Evolutionary conservation across 1,140 invertebrate genomes (phyloP).

Genomic region (Philaenus spumarius): DNA sequence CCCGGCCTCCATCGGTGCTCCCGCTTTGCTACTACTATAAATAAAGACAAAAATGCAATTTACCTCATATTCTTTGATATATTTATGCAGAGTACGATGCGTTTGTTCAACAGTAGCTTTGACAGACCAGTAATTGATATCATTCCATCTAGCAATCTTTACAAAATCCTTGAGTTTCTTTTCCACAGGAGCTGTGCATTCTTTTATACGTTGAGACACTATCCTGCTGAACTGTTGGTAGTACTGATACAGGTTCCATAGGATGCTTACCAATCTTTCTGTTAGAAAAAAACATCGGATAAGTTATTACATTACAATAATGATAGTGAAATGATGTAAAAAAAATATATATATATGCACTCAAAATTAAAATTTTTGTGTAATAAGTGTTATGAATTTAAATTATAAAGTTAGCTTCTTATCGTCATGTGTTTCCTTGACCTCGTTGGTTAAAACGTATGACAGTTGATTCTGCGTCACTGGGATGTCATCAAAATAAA

Average conservation of each 20-base stretch:
- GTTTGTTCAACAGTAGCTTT: slow-evolving; percentile 81
- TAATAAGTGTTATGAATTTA: no score
- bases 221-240: slow-evolving; percentile 69
- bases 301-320: no score
- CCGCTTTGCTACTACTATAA: no score
- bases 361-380: no score
- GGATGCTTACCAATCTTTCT: slow-evolving; percentile 54
- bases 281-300: slow-evolving; percentile 31
- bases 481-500: no score
- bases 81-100: slow-evolving; percentile 79
- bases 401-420: no score
- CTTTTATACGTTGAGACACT: slow-evolving; percentile 56
- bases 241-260: slow-evolving; percentile 84
- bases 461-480: no score
- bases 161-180: slow-evolving; percentile 90
- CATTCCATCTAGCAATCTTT: slow-evolving; percentile 90
- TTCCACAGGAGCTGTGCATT: slow-evolving; percentile 70
- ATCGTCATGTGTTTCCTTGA: no score
- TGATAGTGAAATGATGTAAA: background rate
- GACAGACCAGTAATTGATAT: slow-evolving; percentile 91
- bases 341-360: no score
- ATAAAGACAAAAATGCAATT: no score
- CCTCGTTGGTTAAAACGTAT: no score
- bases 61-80: slow-evolving; percentile 71
- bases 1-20: no score